phyloP scores from a whole-genome alignment of 2,888 invertebrate species.

The Eilema griseolum region DNA sequence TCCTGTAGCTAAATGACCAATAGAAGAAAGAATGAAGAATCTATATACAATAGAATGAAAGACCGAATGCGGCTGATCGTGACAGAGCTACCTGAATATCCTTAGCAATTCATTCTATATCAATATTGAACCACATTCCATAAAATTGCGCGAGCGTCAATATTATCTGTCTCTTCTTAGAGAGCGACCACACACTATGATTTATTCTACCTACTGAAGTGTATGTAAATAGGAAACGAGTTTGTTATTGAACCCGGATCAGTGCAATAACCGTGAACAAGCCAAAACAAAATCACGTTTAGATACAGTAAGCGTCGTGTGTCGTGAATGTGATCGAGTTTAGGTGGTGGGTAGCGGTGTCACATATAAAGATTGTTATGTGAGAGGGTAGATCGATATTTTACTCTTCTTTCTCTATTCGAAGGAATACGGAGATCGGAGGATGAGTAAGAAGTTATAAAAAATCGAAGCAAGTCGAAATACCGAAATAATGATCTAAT shows the following conservation, averaged over 20 bases:
- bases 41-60: no score
- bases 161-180: neutral
- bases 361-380: no score
- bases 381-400: no score
- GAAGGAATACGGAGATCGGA: no score
- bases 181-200: conserved; percentile 2
- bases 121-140: conserved; percentile 1
- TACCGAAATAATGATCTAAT: no score
- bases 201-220: conserved; percentile 3
- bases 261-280: neutral
- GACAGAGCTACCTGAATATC: neutral
- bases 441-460: no score
- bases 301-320: no score
- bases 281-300: no score
- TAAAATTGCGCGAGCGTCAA: neutral
- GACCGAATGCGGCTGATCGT: neutral
- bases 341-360: no score
- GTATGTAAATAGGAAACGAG: neutral
- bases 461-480: no score
- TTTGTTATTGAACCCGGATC: neutral
- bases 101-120: neutral
- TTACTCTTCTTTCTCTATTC: no score
- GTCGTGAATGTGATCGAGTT: no score
- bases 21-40: neutral
- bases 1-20: neutral